Percentiles rank a stretch among this genome's conserved stretches.
Conservation (phyloP, 2,113 vertebrate species). For the Uropsilus gracilis region DNA sequence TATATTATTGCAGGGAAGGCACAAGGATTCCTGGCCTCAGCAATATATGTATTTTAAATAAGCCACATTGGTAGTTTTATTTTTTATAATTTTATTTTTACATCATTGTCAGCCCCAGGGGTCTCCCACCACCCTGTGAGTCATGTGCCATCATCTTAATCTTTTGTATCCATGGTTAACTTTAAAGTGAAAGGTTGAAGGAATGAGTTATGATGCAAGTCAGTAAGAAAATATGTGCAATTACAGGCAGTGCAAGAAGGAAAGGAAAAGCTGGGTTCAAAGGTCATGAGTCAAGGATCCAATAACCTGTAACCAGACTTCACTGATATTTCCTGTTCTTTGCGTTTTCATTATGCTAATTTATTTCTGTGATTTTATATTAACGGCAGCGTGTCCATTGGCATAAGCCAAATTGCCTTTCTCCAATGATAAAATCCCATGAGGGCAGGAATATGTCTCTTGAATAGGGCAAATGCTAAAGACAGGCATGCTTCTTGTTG, state of each 20-base stretch:
- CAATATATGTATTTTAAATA: slow-evolving; percentile 57
- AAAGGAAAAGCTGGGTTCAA: slow-evolving; percentile 36
- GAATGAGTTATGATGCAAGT: not conserved
- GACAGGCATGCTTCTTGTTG: not conserved
- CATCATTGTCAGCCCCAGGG: too few species aligned
- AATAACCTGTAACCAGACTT: not conserved
- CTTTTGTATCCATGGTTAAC: too few species aligned
- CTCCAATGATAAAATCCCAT: not conserved
- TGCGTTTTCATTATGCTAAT: not conserved
- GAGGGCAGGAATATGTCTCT: not conserved
- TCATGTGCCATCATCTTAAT: too few species aligned
- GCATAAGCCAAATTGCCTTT: not conserved
- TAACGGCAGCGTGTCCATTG: not conserved
- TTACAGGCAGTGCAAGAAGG: not conserved
- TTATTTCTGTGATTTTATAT: not conserved
- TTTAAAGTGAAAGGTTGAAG: slow-evolving; percentile 65
- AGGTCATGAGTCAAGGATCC: not conserved
- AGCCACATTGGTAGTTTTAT: not conserved
- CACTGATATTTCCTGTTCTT: not conserved
- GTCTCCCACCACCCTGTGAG: too few species aligned
- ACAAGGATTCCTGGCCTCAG: slow-evolving; percentile 29
- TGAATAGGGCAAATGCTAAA: not conserved
- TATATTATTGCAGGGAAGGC: not conserved
- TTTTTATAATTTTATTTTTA: too few species aligned
- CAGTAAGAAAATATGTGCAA: not conserved